These are phyloP conservation scores for Genyomyrus donnyi DNA, from an alignment of 2,113 vertebrate species.

Conservation along the genomic window DNA sequence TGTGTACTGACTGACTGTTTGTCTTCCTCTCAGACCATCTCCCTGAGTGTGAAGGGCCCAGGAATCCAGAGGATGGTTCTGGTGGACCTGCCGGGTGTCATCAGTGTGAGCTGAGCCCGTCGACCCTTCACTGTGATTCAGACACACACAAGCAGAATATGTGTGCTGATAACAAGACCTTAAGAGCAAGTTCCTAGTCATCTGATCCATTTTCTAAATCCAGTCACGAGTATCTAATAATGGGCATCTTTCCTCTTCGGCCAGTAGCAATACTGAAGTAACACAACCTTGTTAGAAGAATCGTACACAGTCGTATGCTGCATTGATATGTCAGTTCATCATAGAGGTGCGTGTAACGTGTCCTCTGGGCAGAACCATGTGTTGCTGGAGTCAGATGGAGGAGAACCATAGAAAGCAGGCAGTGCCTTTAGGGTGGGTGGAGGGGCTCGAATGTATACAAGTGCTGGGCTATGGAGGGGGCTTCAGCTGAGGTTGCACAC, in stretches of 20 bases:
- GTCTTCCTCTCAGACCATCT: slow-evolving; percentile 76
- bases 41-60: slow-evolving; percentile 92
- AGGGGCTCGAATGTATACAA: not conserved
- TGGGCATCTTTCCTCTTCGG: not conserved
- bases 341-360: not conserved
- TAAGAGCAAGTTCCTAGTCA: not conserved
- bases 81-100: slow-evolving; percentile 92
- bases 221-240: not conserved
- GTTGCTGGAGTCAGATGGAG: not conserved
- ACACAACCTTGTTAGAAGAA: not conserved
- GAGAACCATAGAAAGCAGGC: not conserved
- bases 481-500: not conserved
- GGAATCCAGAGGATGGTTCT: slow-evolving; percentile 97
- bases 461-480: not conserved
- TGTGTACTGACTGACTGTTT: not conserved
- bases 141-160: not conserved
- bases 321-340: not conserved
- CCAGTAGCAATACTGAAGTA: not conserved
- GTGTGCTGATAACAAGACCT: not conserved
- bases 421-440: not conserved
- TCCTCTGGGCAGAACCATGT: not conserved
- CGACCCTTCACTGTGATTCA: not conserved
- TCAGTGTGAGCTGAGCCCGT: slow-evolving; percentile 68
- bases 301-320: not conserved
- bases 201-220: not conserved